These are phyloP conservation scores for Neodiprion fabricii DNA, from an alignment of 1,140 invertebrate genomes.

Conservation along the genomic window DNA sequence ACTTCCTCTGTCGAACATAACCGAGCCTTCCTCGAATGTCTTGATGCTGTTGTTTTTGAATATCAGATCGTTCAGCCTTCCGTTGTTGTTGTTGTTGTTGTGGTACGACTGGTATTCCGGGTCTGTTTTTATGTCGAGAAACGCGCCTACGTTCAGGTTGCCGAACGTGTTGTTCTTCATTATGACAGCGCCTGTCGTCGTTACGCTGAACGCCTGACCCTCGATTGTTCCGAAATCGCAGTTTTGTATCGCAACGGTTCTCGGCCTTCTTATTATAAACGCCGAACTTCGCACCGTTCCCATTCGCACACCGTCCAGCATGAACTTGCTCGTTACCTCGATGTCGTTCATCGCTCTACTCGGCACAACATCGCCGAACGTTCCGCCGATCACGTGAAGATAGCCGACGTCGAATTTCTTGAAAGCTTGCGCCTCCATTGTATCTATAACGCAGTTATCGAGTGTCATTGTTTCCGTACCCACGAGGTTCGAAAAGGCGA, in stretches of 20 bases:
- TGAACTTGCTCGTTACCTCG: slow-evolving; percentile 70
- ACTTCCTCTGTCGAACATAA: slow-evolving; percentile 65
- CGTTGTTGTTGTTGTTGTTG: slow-evolving; percentile 20
- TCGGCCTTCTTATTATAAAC: slow-evolving; percentile 66
- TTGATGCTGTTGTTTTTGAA: slow-evolving; percentile 72
- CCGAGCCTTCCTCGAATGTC: slow-evolving; percentile 63
- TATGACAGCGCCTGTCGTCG: slow-evolving; percentile 66
- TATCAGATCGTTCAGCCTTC: slow-evolving; percentile 60
- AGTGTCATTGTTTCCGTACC: slow-evolving; percentile 57
- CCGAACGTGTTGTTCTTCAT: slow-evolving; percentile 72
- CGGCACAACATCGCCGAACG: slow-evolving; percentile 64
- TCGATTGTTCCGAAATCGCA: slow-evolving; percentile 68
- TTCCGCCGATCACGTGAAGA: slow-evolving; percentile 65
- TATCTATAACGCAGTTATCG: slow-evolving; percentile 64
- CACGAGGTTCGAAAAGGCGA: slow-evolving; percentile 74
- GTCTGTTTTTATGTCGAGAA: slow-evolving; percentile 66
- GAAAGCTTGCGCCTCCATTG: slow-evolving; percentile 75
- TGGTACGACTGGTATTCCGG: slow-evolving; percentile 40
- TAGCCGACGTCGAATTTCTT: slow-evolving; percentile 77
- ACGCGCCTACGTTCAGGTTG: slow-evolving; percentile 65
- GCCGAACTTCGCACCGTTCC: slow-evolving; percentile 58
- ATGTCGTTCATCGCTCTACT: slow-evolving; percentile 77
- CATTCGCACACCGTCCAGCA: slow-evolving; percentile 57
- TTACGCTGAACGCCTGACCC: slow-evolving; percentile 70
- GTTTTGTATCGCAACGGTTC: slow-evolving; percentile 68